Base-by-base conservation (phyloP, 2,113 vertebrate genomes). In the Cyprinodon brontotheroides region DNA sequence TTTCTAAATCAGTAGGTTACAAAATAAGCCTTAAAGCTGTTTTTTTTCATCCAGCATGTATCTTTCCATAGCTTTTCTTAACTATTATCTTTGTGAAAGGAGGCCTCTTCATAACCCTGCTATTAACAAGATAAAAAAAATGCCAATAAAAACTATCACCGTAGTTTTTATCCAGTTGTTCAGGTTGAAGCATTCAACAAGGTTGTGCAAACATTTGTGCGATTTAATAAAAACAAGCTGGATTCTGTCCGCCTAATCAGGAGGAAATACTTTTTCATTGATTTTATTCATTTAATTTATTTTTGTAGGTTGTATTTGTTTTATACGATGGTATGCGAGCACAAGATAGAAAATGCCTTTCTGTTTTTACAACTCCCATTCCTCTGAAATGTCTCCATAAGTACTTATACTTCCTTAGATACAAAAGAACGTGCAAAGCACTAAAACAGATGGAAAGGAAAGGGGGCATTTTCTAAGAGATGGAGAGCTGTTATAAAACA, bases 321-420 rank as follows among this genome's bases (percentile, higher is more conserved):
- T 37, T 29, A 29, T 29, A 29, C 29, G 29, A 37, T 38, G 29
- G 37, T 61, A 61, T 5, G n/a, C 15, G 29, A 37, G n/a, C 43
- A 57, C 50, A n/a, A 57, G n/a, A 15, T 9, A 57, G 20, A 57
- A 57, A 57, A 57, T 4, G 41, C 5, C 41, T 9, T 9, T 41
- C 63, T 65, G 57, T 45, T 70, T 66, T 36, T 68, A 11, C 3
- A 39, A n/a, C 66, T 53, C 68, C 71, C 71, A 71, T 29, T 80
- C 75, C 78, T 70, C 60, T 61, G 72, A 61, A 68, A 8, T 45
- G 1, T 62, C 20, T 40, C 22, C 50, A 41, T 61, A 61, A 68
- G 61, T 48, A 62, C 38, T 39, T 40, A 59, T 61, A 68, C 67
- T 69, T 69, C 12, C 37, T 59, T 57, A 9, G 48, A 22, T 41